Evolutionary conservation across 2,113 vertebrate species (phyloP), one percentile per base, ranked within the genome.

Genomic region (Barbus barbus): DNA sequence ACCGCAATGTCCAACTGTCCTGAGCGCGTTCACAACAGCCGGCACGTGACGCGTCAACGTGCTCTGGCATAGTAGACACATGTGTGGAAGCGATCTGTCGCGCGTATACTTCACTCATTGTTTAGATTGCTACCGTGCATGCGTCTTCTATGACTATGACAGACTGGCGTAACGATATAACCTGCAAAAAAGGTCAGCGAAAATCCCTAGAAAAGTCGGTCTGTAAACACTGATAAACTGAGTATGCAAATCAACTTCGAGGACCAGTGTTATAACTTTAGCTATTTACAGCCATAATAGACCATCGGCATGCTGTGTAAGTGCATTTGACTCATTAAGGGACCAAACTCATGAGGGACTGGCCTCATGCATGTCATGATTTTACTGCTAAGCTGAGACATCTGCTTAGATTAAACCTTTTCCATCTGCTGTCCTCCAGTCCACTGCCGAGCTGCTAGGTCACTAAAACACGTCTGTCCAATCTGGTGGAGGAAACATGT

Each of bases 381-480:
- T 65, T 71, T 48, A 76, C 84, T 36, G 61, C 65, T 85, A 80
- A 85, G 20, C 67, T 72, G 24, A 84, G 77, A 71, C 84, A 86
- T 81, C 78, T 73, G 77, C 53, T 78, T 51, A 28, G 87, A 77
- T 81, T 88, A 61, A 82, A 74, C 22, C 33, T 61, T n/a, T 79
- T 73, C 81, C 82, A 81, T 78, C 87, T 86, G 84, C 36, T 75
- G 36, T 56, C n/a, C 82, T 86, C 28, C 38, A 51, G 51, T 18
- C 63, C 61, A 31, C 61, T 48, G 58, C 44, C 8, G 44, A 51
- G 33, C 75, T 58, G 20, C 46, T n/a, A 31, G 51, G 26, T 67
- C 69, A 44, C 36, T 26, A 73, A n/a, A 38, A 44, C 67, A 71
- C 2, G 67, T 41, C 67, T 41, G n/a, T n/a, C n/a, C n/a, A n/a